Evolutionary conservation across 2,888 invertebrate genomes (phyloP).

Genomic region (Brenthis ino): DNA sequence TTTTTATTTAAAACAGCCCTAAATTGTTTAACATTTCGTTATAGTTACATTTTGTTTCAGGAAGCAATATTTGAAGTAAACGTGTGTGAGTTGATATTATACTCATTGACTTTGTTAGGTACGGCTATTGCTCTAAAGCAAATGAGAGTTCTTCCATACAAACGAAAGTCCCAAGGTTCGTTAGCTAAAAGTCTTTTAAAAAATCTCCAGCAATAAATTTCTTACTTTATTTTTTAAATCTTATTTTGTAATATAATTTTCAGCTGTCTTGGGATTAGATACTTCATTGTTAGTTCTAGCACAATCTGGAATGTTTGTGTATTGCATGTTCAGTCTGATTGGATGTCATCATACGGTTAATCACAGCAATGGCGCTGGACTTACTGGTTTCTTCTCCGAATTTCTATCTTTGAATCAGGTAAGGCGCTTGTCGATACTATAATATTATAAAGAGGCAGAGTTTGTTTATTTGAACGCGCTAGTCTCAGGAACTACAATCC

Average conservation of each 20-base stretch:
- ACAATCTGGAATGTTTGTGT: constrained; percentile 93
- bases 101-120: constrained; percentile 85
- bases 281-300: constrained; percentile 92
- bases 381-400: constrained; percentile 87
- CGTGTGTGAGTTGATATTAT: constrained; percentile 88
- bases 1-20: too few species aligned
- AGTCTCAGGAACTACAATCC: too few species aligned
- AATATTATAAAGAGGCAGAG: too few species aligned
- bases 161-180: constrained; percentile 80
- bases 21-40: too few species aligned
- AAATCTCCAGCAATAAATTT: constrained; percentile 48
- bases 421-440: constrained; percentile 14
- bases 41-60: constrained; percentile 45
- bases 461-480: too few species aligned
- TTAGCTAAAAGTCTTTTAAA: background rate
- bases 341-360: constrained; percentile 86
- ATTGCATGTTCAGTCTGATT: constrained; percentile 93
- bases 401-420: constrained; percentile 88
- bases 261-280: constrained; percentile 84
- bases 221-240: constrained; percentile 4
- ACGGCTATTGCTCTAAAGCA: constrained; percentile 85
- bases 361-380: constrained; percentile 78
- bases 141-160: constrained; percentile 86
- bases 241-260: constrained; percentile 1
- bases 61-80: constrained; percentile 89